Base-by-base conservation (phyloP, 2,888 invertebrate species). In the Cabera pusaria region DNA sequence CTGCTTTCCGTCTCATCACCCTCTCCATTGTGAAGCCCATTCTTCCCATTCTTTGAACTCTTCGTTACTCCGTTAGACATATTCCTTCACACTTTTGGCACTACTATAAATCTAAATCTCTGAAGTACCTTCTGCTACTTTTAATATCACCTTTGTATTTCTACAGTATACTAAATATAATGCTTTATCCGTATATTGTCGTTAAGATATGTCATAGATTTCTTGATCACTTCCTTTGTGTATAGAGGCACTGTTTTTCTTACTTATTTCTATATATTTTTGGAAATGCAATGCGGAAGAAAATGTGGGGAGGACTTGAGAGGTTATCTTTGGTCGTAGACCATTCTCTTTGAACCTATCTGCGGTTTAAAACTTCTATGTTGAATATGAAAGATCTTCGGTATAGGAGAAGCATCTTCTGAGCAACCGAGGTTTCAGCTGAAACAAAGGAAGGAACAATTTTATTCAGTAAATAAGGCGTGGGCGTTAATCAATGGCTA, bases 21-120 rank as follows among this genome's bases (percentile, higher is more conserved):
- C 51, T 61, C 60, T 7, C 69, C 72, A 34, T 58, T 60, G 38
- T 64, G 70, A 24, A 72, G 77, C 19, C 78, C 80, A 41, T 80
- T 82, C 64, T 77, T 82, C 20, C 67, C 64, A 39, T 59, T 79
- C 61, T 84, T 85, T 55, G 32, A 26, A 49, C 21, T 52, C 41
- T 41, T 44, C 6, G 49, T 18, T 5, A 44, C 72, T 7, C 78
- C 87, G 76, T 88, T 81, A 49, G 88, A 83, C 89, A 89, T 89
- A 49, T 60, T 65, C 44, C 27, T 31, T 59, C 4, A 6, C 20
- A 9, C 10, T 57, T 58, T 63, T 68, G 59, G 61, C 65, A 69
- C 59, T 49, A 17, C 22, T 27, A 10, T 28, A 8, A 10, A 14
- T 29, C 23, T 35, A 44, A 25, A 24, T 33, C 23, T 49, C 34